Percentiles rank a stretch among this genome's conserved stretches.
These are phyloP conservation scores for Pinctada fucata DNA, from an alignment of 2,888 invertebrate species.

Conservation along the genomic window DNA sequence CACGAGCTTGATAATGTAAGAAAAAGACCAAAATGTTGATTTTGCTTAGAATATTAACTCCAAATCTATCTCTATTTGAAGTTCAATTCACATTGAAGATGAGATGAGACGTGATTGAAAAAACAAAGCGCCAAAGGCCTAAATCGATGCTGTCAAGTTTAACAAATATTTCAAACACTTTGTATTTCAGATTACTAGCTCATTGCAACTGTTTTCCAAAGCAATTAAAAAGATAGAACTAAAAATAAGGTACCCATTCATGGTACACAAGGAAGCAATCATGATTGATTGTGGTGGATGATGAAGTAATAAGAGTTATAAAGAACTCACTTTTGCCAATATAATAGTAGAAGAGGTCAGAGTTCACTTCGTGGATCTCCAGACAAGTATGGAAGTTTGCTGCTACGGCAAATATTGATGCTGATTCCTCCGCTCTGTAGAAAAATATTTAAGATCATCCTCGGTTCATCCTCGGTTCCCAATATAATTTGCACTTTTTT, in stretches of 20 bases:
- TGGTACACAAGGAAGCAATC: not conserved
- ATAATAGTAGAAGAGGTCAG: slow-evolving; percentile 24
- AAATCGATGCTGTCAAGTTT: too few relatives aligned
- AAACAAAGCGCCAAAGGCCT: not conserved
- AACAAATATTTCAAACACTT: too few relatives aligned
- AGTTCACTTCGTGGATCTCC: slow-evolving; percentile 1
- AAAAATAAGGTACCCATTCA: not conserved
- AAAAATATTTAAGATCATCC: not conserved
- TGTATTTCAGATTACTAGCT: too few relatives aligned
- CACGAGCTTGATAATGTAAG: not conserved
- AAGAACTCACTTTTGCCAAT: slow-evolving; percentile 19
- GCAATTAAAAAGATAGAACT: too few relatives aligned
- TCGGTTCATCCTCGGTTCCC: too few relatives aligned
- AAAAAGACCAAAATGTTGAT: not conserved
- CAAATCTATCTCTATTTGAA: too few relatives aligned
- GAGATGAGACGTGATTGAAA: not conserved
- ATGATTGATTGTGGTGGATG: not conserved
- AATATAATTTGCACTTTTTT: too few relatives aligned
- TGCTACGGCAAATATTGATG: not conserved
- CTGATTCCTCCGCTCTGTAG: slow-evolving; percentile 6
- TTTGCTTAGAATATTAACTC: not conserved
- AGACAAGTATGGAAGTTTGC: slow-evolving; percentile 17
- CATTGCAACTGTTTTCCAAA: too few relatives aligned
- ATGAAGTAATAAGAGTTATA: not conserved
- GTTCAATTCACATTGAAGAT: too few relatives aligned